Percentiles rank a stretch among this genome's conserved stretches.
Conservation (phyloP, 2,113 vertebrate genomes). For the Leptobrachium leishanense region DNA sequence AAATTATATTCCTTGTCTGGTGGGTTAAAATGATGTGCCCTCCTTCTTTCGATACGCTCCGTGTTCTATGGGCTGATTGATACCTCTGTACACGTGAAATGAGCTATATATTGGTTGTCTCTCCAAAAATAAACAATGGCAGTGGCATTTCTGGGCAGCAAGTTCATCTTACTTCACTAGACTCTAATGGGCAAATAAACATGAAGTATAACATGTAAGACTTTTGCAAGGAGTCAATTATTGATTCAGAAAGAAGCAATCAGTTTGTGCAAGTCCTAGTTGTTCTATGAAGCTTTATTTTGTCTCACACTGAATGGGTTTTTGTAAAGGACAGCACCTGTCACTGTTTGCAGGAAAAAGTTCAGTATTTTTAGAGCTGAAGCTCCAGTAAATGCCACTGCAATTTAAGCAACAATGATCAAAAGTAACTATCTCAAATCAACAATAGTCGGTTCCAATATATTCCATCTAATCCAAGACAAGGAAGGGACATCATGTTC, state of each 20-base stretch:
- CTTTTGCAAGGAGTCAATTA: conserved; percentile 4
- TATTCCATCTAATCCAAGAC: conserved; percentile 60
- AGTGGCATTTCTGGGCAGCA: not conserved
- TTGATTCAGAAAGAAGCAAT: conserved; percentile 24
- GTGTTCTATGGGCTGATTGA: too few species aligned
- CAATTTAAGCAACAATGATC: conserved; percentile 58
- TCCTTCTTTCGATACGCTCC: too few species aligned
- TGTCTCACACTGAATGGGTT: conserved; percentile 44
- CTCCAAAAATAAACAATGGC: not conserved
- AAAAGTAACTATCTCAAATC: conserved; percentile 54
- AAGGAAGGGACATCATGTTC: conserved; percentile 61
- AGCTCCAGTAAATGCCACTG: conserved; percentile 55
- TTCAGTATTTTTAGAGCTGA: conserved; percentile 50
- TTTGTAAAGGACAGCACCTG: conserved; percentile 23
- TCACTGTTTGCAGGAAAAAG: conserved; percentile 41
- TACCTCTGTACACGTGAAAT: too few species aligned
- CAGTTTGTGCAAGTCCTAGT: conserved; percentile 6
- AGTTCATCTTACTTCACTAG: not conserved
- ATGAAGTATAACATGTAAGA: not conserved
- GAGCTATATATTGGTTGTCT: not conserved
- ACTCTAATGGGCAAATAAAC: not conserved
- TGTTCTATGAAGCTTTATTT: conserved; percentile 23
- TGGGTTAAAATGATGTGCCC: too few species aligned
- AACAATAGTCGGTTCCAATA: conserved; percentile 51
- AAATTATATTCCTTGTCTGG: too few species aligned